Evolutionary conservation across 2,113 vertebrate species (phyloP).

Genomic region (Cyprinodon brontotheroides): DNA sequence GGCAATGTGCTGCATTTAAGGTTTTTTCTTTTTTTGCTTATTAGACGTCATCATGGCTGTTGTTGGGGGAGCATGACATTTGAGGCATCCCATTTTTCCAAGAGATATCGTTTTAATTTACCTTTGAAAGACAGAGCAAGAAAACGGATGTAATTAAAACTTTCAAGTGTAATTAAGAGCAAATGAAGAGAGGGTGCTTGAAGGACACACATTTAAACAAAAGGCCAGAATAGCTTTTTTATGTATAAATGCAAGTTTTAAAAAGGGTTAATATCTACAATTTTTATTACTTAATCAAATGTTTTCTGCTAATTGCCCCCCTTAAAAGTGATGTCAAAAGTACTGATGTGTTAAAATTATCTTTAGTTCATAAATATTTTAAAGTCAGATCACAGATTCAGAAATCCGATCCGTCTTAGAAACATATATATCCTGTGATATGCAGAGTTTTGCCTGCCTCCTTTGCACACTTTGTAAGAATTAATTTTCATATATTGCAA

Average conservation of each 20-base stretch:
- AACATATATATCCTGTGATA: slow-evolving; percentile 4
- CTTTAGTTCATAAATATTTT: background rate
- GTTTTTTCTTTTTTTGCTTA: slow-evolving; percentile 16
- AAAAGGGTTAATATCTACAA: slow-evolving; percentile 22
- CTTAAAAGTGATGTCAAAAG: background rate
- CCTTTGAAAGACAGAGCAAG: slow-evolving; percentile 9
- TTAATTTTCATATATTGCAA: too few relatives aligned
- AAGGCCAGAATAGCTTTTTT: slow-evolving; percentile 18
- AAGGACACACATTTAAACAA: slow-evolving; percentile 22
- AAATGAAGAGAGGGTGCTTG: slow-evolving; percentile 45
- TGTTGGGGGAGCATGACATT: slow-evolving; percentile 1
- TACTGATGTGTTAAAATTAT: background rate
- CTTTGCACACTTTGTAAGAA: slow-evolving; percentile 9
- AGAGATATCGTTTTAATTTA: slow-evolving; percentile 36
- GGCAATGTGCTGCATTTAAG: slow-evolving; percentile 21
- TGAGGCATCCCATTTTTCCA: slow-evolving; percentile 13
- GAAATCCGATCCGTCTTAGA: background rate
- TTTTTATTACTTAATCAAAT: background rate
- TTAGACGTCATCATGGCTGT: slow-evolving; percentile 7
- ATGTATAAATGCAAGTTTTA: slow-evolving; percentile 1
- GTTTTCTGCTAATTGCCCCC: background rate
- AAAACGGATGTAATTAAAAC: slow-evolving; percentile 36
- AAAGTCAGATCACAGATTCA: background rate
- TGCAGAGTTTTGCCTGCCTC: slow-evolving; percentile 2
- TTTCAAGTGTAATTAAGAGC: slow-evolving; percentile 38